These are phyloP conservation scores for Drosophila setosimentum DNA, from an alignment of 2,888 invertebrate genomes.

Conservation along the genomic window DNA sequence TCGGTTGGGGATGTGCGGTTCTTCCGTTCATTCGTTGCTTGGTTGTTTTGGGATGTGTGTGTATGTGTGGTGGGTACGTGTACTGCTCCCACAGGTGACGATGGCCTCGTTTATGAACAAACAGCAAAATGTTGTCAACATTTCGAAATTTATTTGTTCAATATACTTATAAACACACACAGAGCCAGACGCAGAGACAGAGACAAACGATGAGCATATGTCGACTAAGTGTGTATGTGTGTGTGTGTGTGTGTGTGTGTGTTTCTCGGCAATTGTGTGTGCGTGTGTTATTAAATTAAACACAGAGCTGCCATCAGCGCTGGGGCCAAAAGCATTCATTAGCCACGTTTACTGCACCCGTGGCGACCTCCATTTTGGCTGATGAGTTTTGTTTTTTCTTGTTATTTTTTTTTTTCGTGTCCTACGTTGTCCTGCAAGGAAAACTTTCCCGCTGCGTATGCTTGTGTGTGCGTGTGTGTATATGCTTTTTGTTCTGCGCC, in stretches of 20 bases:
- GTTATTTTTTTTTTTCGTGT: conserved; percentile 13
- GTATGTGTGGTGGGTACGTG: conserved; percentile 40
- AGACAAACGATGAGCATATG: conserved; percentile 56
- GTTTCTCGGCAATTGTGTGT: conserved; percentile 26
- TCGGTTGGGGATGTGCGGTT: conserved; percentile 18
- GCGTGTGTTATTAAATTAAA: conserved; percentile 74
- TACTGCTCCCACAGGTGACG: conserved; percentile 78
- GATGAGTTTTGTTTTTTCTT: conserved; percentile 70
- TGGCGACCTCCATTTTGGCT: conserved; percentile 80
- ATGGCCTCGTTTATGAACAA: conserved; percentile 81
- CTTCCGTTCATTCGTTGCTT: conserved; percentile 19
- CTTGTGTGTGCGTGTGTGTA: conserved; percentile 9
- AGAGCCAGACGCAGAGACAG: conserved; percentile 31
- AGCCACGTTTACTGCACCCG: conserved; percentile 80
- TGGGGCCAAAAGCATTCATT: conserved; percentile 82
- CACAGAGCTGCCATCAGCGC: conserved; percentile 68
- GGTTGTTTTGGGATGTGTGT: not conserved
- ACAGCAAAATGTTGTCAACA: conserved; percentile 81
- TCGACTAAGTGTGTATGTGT: conserved; percentile 43
- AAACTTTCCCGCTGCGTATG: conserved; percentile 53
- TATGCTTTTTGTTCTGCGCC: conserved; percentile 2
- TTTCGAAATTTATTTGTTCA: conserved; percentile 81
- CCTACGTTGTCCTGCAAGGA: conserved; percentile 47
- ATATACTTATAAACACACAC: conserved; percentile 66
- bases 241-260: conserved; percentile 11